Base-by-base conservation (phyloP, 2,113 vertebrate genomes). In the Tragelaphus imberbis region DNA sequence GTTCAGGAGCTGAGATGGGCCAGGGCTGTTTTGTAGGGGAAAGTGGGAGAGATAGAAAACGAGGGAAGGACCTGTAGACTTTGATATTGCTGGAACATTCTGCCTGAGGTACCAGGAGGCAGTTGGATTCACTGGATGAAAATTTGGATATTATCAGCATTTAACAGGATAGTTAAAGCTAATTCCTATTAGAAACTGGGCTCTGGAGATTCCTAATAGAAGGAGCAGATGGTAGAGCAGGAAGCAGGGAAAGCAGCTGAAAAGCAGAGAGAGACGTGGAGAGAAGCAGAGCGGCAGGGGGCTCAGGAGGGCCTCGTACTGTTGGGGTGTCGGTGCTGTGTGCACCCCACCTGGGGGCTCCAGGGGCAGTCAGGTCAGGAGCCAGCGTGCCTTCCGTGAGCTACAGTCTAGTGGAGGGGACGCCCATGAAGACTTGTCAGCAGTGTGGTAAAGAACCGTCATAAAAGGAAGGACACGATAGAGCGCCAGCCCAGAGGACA, bases 351-450 rank as follows among this genome's bases (percentile, higher is more conserved):
- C 15, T 25, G 23, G 61, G 28, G 17, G 30, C 3, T 33, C 27
- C 16, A 0, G 10, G 40, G 30, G 28, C 27, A 93, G 59, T 49
- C 23, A 23, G 53, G n/a, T 23, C 17, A 53, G 75, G 56, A 89
- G 53, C 53, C 33, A 25, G 44, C 25, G 10, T 47, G 6, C 71
- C 13, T 12, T 47, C 71, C 4, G 21, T 21, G 15, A 87, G 53
- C 51, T 59, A 33, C 25, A 36, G 30, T 36, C 61, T 6, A 4
- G 36, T 21, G 28, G 40, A 49, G 55, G 36, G 59, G 51, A n/a
- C 0, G 0, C 8, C 8, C 3, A 4, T n/a, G 55, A 40, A 56
- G 49, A 27, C 40, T 63, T 91, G 7, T 87, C 16, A 27, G 6
- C 59, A 13, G 25, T 25, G 33, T 21, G 14, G 75, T 7, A 27